Percentiles rank a stretch among this genome's conserved stretches.
These are phyloP conservation scores for Gouania willdenowi DNA, from an alignment of 2,797 vertebrate species.

Conservation along the genomic window DNA sequence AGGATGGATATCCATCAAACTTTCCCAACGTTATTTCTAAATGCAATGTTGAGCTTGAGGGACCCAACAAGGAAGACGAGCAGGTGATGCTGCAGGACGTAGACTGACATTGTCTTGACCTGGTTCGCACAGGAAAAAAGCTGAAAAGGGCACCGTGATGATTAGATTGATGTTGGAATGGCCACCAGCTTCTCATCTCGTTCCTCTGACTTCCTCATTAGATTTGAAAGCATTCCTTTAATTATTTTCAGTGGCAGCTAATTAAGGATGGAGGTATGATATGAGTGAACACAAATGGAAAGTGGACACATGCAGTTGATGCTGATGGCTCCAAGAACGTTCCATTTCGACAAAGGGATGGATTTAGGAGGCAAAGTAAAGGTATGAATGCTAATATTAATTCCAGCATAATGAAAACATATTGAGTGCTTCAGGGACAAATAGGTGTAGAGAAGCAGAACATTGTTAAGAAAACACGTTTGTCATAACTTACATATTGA, in stretches of 20 bases:
- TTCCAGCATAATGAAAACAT: no score
- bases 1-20: no score
- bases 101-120: slow-evolving; percentile 22
- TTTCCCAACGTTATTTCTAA: no score
- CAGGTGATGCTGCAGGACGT: slow-evolving; percentile 9
- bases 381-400: no score
- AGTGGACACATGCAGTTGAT: slow-evolving; percentile 21
- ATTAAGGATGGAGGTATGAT: slow-evolving; percentile 43
- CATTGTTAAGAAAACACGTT: no score
- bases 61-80: no score
- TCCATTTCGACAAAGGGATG: slow-evolving; percentile 29
- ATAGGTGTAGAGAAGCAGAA: no score
- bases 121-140: slow-evolving; percentile 14
- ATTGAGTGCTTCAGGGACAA: no score
- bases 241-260: slow-evolving; percentile 49
- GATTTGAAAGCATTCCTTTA: slow-evolving; percentile 40
- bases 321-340: slow-evolving; percentile 19
- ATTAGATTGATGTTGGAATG: slow-evolving; percentile 54
- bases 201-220: slow-evolving; percentile 53
- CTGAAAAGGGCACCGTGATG: slow-evolving; percentile 43
- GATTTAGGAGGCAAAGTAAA: slow-evolving; percentile 20
- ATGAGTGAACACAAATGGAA: slow-evolving; percentile 46
- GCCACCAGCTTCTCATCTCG: slow-evolving; percentile 41
- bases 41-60: no score
- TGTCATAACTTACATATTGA: no score